phyloP scores from a whole-genome alignment of 1,140 invertebrate species.

The Drosophila gunungcola region DNA sequence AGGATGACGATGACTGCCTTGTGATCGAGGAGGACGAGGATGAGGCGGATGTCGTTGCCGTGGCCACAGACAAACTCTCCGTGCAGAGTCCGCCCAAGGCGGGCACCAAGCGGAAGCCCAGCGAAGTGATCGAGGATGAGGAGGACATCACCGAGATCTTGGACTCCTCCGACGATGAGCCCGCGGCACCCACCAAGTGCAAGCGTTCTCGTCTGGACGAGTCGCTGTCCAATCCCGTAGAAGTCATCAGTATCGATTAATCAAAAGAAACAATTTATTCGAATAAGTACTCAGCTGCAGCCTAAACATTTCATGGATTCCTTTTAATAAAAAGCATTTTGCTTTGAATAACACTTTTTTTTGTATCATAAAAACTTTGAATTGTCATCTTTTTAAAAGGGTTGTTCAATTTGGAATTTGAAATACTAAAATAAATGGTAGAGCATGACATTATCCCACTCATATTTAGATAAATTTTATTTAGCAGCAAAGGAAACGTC shows the following conservation, averaged over 20 bases:
- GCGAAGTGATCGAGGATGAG: constrained; percentile 60
- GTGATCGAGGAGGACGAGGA: constrained; percentile 82
- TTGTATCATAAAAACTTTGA: not conserved
- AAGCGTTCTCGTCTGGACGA: constrained; percentile 72
- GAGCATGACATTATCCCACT: no score
- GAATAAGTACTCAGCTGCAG: not conserved
- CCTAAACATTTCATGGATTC: not conserved
- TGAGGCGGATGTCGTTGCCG: constrained; percentile 55
- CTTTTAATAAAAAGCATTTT: constrained; percentile 9
- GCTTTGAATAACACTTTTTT: not conserved
- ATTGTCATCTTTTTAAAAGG: not conserved
- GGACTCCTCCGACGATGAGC: constrained; percentile 71
- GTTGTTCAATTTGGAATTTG: no score
- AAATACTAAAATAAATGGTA: no score
- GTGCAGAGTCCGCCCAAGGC: constrained; percentile 48
- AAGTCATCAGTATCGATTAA: constrained; percentile 75
- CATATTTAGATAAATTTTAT: no score
- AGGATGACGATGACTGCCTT: constrained; percentile 85
- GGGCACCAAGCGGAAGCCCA: constrained; percentile 64
- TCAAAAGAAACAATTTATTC: not conserved
- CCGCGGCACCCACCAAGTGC: constrained; percentile 81
- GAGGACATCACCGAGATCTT: constrained; percentile 78
- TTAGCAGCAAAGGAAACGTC: no score
- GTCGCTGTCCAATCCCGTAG: constrained; percentile 2
- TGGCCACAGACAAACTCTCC: constrained; percentile 50